Conservation (phyloP, 2,797 vertebrate species). For the Schizopygopsis malacanthus region DNA sequence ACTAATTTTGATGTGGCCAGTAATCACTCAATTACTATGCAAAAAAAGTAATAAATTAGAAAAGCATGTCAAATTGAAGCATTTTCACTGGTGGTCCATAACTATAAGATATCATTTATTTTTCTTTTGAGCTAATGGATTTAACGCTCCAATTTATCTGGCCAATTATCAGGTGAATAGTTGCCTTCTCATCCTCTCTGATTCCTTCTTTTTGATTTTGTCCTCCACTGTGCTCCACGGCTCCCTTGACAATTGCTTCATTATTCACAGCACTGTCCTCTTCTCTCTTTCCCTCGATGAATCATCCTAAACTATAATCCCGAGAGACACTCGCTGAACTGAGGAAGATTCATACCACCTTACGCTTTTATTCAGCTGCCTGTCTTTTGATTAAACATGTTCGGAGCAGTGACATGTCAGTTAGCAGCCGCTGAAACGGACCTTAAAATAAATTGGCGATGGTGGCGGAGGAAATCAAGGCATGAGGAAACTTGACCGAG, state of each 20-base stretch:
- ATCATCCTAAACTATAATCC: constrained; percentile 71
- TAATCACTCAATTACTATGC: background rate
- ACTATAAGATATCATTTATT: constrained; percentile 11
- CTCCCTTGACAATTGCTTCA: constrained; percentile 71
- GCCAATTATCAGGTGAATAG: constrained; percentile 67
- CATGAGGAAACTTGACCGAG: constrained; percentile 58
- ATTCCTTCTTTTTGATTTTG: constrained; percentile 63
- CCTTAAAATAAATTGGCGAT: constrained; percentile 59
- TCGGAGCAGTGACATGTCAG: constrained; percentile 60
- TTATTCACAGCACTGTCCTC: constrained; percentile 75
- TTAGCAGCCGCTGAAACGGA: constrained; percentile 65
- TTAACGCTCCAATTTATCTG: constrained; percentile 64
- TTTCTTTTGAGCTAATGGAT: constrained; percentile 38
- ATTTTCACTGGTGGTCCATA: background rate
- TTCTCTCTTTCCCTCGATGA: constrained; percentile 71
- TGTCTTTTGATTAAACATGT: constrained; percentile 70
- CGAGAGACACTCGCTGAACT: constrained; percentile 66
- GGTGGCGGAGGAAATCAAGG: background rate
- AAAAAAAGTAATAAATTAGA: background rate
- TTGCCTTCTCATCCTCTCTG: constrained; percentile 62
- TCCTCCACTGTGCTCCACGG: constrained; percentile 58
- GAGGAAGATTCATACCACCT: constrained; percentile 65
- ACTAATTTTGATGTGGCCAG: background rate
- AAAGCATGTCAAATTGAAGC: constrained; percentile 2
- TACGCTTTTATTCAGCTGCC: constrained; percentile 58